Evolutionary conservation across 2,797 vertebrate species (phyloP).

Genomic region (Pristis pectinata): DNA sequence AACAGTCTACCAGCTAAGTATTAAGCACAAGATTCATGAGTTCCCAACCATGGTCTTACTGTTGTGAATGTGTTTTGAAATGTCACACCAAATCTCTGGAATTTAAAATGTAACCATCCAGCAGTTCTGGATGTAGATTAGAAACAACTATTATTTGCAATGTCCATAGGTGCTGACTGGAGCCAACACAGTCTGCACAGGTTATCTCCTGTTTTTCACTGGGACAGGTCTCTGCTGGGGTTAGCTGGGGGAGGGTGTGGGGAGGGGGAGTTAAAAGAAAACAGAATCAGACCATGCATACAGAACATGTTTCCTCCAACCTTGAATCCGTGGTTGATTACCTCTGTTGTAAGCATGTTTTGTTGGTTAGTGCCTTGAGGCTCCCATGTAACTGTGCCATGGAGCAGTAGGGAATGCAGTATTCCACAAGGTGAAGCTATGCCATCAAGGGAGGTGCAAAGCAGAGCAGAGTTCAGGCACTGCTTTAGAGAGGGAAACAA

Average conservation of each 20-base stretch:
- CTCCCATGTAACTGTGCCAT: not conserved
- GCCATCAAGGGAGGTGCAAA: not conserved
- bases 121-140: not conserved
- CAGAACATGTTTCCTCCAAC: not conserved
- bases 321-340: not conserved
- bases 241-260: no score
- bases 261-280: not conserved
- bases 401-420: not conserved
- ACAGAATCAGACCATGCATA: not conserved
- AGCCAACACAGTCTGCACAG: not conserved
- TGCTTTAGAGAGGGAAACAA: not conserved
- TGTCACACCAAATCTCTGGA: not conserved
- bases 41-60: not conserved
- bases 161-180: not conserved
- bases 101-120: slow-evolving; percentile 20
- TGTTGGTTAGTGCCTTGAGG: not conserved
- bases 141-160: not conserved
- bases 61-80: not conserved
- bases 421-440: not conserved
- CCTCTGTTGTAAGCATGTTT: not conserved
- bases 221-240: not conserved
- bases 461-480: not conserved
- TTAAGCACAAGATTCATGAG: not conserved
- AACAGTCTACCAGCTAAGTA: not conserved
- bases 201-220: not conserved